Conservation (phyloP, 2,888 invertebrate genomes). For the Meloe dianella region DNA sequence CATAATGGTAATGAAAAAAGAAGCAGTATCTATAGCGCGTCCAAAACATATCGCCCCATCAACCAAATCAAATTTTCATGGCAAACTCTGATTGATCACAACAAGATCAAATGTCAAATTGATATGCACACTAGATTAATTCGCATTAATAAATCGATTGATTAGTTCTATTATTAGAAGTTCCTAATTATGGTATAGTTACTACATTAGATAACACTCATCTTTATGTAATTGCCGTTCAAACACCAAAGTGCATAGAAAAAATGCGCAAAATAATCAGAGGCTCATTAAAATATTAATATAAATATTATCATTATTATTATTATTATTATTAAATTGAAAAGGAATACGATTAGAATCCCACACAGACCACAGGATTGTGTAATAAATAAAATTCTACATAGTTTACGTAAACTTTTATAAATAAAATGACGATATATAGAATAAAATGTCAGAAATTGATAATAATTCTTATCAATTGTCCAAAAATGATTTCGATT, state of each 20-base stretch:
- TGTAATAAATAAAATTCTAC: conserved; percentile 8
- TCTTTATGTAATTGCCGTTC: background rate
- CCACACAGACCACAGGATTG: conserved; percentile 6
- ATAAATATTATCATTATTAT: background rate
- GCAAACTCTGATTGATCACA: background rate
- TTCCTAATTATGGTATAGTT: background rate
- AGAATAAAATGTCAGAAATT: background rate
- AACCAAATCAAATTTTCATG: background rate
- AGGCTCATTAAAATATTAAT: background rate
- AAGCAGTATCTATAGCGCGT: background rate
- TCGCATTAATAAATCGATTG: background rate
- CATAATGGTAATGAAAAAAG: background rate
- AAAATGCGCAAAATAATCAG: background rate
- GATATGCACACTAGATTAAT: background rate
- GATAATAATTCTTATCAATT: conserved; percentile 9
- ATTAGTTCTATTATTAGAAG: background rate
- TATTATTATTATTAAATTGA: background rate
- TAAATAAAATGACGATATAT: background rate
- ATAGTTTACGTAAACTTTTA: conserved; percentile 7
- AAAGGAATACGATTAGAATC: conserved; percentile 3
- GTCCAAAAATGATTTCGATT: background rate
- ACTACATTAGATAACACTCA: background rate
- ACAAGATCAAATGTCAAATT: background rate
- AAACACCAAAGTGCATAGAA: background rate
- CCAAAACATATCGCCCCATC: background rate